A percentile compares a stretch with the other conserved stretches of the same genome.
Conservation (phyloP, 2,888 invertebrate species). For the Drosophila niveifrons region DNA sequence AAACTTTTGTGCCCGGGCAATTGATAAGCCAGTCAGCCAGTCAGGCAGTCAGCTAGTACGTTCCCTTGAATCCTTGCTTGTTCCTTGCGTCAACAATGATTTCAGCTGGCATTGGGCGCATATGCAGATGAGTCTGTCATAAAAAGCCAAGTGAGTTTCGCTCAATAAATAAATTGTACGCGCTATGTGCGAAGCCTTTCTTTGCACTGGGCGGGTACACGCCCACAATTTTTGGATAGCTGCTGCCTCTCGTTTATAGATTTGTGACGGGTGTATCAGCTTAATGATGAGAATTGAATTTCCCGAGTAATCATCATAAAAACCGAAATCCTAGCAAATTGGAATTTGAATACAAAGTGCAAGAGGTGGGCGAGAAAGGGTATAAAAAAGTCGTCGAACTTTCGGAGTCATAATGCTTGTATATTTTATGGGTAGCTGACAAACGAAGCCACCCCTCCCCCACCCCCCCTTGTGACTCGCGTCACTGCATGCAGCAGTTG, state of each 20-base stretch:
- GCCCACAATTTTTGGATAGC: slow-evolving; percentile 39
- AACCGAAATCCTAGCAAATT: slow-evolving; percentile 2
- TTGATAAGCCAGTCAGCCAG: slow-evolving; percentile 46
- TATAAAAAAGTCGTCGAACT: not conserved
- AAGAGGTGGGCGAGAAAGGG: not conserved
- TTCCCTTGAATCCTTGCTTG: slow-evolving; percentile 5
- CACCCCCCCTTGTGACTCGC: slow-evolving; percentile 17
- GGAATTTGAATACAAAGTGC: not conserved
- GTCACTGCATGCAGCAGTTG: not conserved
- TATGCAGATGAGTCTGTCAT: slow-evolving; percentile 76
- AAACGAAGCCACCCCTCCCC: slow-evolving; percentile 13
- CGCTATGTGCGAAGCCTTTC: slow-evolving; percentile 67
- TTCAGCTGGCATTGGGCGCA: slow-evolving; percentile 35
- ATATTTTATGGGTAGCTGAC: slow-evolving; percentile 7
- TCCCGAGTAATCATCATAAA: slow-evolving; percentile 3
- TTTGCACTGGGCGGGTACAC: slow-evolving; percentile 20
- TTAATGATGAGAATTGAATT: slow-evolving; percentile 1
- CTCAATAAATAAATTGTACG: slow-evolving; percentile 71
- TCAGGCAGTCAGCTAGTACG: not conserved
- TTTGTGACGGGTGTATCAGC: slow-evolving; percentile 13
- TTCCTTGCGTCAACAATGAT: slow-evolving; percentile 5
- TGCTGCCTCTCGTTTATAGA: slow-evolving; percentile 6
- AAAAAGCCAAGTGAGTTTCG: slow-evolving; percentile 53
- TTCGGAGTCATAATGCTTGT: not conserved
- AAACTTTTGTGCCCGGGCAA: slow-evolving; percentile 59